A percentile compares a stretch with the other conserved stretches of the same genome.
Evolutionary conservation across 2,888 invertebrate genomes (phyloP).

Genomic region (Drosophila leonis): DNA sequence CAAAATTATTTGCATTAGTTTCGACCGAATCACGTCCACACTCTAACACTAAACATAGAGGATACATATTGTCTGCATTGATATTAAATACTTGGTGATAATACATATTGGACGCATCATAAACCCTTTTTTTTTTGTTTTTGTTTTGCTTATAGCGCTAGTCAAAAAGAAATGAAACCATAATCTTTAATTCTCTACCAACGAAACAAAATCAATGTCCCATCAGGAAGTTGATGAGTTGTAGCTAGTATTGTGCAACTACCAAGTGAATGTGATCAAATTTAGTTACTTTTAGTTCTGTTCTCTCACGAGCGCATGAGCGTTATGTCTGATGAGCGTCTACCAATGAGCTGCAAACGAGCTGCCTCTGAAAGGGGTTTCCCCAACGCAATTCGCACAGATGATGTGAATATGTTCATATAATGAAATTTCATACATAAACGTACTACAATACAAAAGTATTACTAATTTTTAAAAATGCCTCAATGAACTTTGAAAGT

Average conservation of each 20-base stretch:
- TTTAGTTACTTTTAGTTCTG: constrained; percentile 22
- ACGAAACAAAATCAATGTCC: constrained; percentile 45
- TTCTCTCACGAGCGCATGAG: background rate
- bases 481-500: background rate
- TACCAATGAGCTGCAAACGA: constrained; percentile 29
- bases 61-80: constrained; percentile 51
- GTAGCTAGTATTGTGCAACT: constrained; percentile 45
- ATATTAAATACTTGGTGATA: constrained; percentile 45
- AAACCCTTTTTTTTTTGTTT: constrained; percentile 35
- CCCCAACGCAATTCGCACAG: background rate
- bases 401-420: background rate
- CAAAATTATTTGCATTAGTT: constrained; percentile 48
- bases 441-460: background rate
- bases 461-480: background rate
- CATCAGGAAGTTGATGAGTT: constrained; percentile 36
- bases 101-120: constrained; percentile 40
- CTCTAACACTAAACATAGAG: constrained; percentile 69
- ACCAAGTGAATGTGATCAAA: constrained; percentile 37
- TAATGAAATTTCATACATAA: background rate
- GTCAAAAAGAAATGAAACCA: constrained; percentile 44
- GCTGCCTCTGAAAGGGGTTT: background rate
- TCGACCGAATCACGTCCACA: background rate
- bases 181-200: constrained; percentile 16
- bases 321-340: background rate
- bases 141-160: constrained; percentile 38